Evolutionary conservation across 2,888 invertebrate species (phyloP), one percentile per base, ranked within the genome.

Genomic region (Drosophila demipolita): DNA sequence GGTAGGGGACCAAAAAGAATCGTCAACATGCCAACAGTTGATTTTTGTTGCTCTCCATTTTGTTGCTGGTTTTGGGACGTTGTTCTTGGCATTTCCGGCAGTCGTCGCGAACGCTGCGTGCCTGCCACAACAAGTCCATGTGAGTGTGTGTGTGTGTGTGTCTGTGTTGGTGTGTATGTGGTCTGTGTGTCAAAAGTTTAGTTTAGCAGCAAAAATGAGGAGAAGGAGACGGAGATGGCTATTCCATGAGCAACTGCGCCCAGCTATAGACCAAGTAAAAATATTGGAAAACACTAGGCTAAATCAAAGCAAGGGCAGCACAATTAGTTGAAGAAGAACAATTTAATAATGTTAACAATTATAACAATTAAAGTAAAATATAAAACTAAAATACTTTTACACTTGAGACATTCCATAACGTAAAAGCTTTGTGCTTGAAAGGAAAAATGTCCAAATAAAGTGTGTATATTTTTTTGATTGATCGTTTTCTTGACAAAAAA

Each of bases 1-100:
- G 35, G 12, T 11, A 12, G 45, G 35, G 38, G 38, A 11, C 20
- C 6, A 38, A 12, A 65, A 54, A 57, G 60, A 78, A 71, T 85
- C 88, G 83, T 85, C 87, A 91, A 87, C 83, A 91, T 84, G 91
- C 89, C 87, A 89, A 85, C 89, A 90, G 89, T 84, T 91, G 90
- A 89, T 84, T 90, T 76, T 75, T 77, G 80, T 77, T 79, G 61
- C 74, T 77, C 73, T 72, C 74, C 60, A 73, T 83, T 70, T 73
- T 78, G 78, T 69, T 77, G 64, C 50, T 75, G 70, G 55, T 65
- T 71, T 78, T 83, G 75, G 84, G 26, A 78, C 79, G 84, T 87
- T 86, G 71, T 68, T 72, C 89, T 76, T 69, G 90, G 89, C 81
- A 90, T 87, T 87, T 87, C 87, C 87, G 87, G 89, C 90, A 80